Conservation (phyloP, 1,140 invertebrate genomes). For the Scaptomyza pallida region DNA sequence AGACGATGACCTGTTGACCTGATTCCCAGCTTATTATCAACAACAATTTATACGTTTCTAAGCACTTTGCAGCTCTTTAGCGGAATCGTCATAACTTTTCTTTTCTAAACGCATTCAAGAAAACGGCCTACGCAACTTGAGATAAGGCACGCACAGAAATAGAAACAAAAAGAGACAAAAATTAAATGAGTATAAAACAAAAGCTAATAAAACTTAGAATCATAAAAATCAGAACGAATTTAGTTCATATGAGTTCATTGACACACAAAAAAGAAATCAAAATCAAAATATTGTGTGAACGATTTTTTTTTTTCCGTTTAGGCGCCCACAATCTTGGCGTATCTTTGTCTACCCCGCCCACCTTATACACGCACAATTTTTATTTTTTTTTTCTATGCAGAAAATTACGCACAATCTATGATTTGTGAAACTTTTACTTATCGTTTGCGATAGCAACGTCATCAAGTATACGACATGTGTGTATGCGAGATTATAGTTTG, state of each 20-base stretch:
- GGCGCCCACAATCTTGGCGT: conserved; percentile 32
- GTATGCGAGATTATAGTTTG: background rate
- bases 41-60: conserved; percentile 2
- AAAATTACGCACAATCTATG: conserved; percentile 9
- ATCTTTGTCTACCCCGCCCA: conserved; percentile 4
- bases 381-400: background rate
- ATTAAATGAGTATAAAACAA: conserved; percentile 48
- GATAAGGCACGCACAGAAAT: conserved; percentile 62
- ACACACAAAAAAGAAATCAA: conserved; percentile 78
- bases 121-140: conserved; percentile 63
- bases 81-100: conserved; percentile 64
- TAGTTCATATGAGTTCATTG: conserved; percentile 77
- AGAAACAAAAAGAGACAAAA: conserved; percentile 47
- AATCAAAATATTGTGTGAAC: conserved; percentile 67
- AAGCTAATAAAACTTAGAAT: conserved; percentile 54
- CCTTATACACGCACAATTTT: conserved; percentile 12
- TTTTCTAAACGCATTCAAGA: conserved; percentile 65
- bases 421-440: conserved; percentile 30
- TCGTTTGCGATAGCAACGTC: conserved; percentile 36
- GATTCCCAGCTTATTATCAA: conserved; percentile 23
- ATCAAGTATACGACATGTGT: conserved; percentile 16
- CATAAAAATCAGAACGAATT: conserved; percentile 68
- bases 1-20: conserved; percentile 28
- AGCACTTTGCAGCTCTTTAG: conserved; percentile 27
- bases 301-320: conserved; percentile 36